Percentiles rank a stretch among this genome's conserved stretches.
Evolutionary conservation across 2,113 vertebrate genomes (phyloP).

Genomic region (Andinoacara biseriatus): DNA sequence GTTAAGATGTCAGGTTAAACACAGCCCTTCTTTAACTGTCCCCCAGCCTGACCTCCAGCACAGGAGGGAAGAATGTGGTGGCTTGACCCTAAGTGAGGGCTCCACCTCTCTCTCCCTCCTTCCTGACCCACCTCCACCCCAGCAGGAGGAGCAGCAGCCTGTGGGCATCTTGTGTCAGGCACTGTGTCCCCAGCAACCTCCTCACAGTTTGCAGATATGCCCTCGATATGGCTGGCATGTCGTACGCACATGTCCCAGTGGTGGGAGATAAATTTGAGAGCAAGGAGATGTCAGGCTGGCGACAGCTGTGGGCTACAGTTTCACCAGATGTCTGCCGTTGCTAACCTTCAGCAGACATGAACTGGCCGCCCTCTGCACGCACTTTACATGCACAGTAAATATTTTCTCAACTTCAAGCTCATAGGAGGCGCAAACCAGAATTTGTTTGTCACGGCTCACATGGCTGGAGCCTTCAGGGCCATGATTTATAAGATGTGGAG

Average conservation of each 20-base stretch:
- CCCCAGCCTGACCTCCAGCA: conserved; percentile 72
- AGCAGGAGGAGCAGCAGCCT: neutral
- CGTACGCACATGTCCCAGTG: conserved; percentile 86
- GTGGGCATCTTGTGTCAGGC: conserved; percentile 69
- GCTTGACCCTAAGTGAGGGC: conserved; percentile 50
- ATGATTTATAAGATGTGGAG: conserved; percentile 64
- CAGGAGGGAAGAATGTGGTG: conserved; percentile 59
- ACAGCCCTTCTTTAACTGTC: conserved; percentile 49
- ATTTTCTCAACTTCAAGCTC: conserved; percentile 64
- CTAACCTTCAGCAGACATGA: conserved; percentile 83
- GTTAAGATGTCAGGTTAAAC: conserved; percentile 80
- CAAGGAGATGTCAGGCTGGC: conserved; percentile 86
- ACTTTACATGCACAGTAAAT: conserved; percentile 74
- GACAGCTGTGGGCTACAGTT: conserved; percentile 91
- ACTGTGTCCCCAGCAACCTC: conserved; percentile 80
- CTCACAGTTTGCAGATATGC: conserved; percentile 82
- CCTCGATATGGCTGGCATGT: conserved; percentile 83
- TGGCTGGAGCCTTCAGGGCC: conserved; percentile 30
- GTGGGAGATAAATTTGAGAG: conserved; percentile 87
- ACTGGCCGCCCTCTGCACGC: conserved; percentile 58
- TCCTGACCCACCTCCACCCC: conserved; percentile 30
- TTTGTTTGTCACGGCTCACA: conserved; percentile 46
- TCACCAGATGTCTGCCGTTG: conserved; percentile 89
- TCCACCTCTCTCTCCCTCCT: neutral
- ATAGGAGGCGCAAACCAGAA: conserved; percentile 59